Evolutionary conservation across 1,140 invertebrate genomes (phyloP).

Genomic region (Neelides sp.): DNA sequence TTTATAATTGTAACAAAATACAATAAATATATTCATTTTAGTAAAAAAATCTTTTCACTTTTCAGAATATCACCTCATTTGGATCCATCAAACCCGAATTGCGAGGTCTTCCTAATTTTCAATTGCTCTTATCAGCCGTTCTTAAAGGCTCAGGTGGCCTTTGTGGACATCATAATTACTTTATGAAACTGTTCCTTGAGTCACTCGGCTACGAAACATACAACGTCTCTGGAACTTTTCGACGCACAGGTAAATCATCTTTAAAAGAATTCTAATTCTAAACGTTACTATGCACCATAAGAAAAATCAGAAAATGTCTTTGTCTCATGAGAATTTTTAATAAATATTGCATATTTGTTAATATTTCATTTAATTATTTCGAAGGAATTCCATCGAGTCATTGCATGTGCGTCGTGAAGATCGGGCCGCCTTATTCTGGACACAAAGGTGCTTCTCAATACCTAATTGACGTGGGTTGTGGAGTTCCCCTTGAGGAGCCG

Average conservation of each 20-base stretch:
- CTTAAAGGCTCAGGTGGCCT: constrained; percentile 5
- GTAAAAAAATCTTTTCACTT: not conserved
- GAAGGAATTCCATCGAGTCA: constrained; percentile 17
- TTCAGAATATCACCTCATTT: constrained; percentile 16
- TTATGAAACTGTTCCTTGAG: constrained; percentile 8
- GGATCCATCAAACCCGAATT: not conserved
- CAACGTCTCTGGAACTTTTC: constrained; percentile 10
- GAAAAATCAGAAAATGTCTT: too few relatives aligned
- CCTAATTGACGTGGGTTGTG: constrained; percentile 21
- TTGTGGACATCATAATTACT: constrained; percentile 17
- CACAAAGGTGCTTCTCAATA: constrained; percentile 3
- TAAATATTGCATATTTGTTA: too few relatives aligned
- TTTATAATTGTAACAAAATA: not conserved
- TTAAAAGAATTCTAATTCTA: too few relatives aligned
- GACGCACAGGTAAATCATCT: too few relatives aligned
- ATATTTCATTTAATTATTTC: not conserved
- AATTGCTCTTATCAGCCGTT: not conserved
- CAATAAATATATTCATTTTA: not conserved
- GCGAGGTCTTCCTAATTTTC: not conserved
- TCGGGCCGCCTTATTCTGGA: not conserved
- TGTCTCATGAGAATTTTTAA: too few relatives aligned
- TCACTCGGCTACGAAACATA: constrained; percentile 13
- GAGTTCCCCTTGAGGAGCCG: constrained; percentile 15
- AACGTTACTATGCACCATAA: too few relatives aligned
- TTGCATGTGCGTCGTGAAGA: constrained; percentile 1